These are phyloP conservation scores for Atrichornis clamosus DNA, from an alignment of 2,113 vertebrate genomes.

Conservation along the genomic window DNA sequence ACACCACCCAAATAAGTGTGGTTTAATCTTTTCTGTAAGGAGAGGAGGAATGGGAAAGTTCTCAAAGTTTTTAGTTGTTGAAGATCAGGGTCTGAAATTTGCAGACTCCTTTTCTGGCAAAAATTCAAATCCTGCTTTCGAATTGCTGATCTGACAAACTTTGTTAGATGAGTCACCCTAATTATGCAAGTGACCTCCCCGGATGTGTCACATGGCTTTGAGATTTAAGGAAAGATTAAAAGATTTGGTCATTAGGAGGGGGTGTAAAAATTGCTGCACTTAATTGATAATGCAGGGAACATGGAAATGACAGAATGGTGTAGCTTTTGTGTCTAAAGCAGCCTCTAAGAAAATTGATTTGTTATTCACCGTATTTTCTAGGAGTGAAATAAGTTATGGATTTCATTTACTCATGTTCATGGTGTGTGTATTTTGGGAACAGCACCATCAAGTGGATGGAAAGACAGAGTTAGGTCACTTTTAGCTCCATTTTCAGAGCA, in stretches of 20 bases:
- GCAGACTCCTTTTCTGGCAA: not conserved
- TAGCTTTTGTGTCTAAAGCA: not conserved
- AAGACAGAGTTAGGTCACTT: not conserved
- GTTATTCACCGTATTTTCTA: not conserved
- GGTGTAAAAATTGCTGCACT: not conserved
- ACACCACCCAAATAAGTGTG: not conserved
- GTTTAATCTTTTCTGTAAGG: not conserved
- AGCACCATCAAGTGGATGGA: not conserved
- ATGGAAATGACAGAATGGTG: not conserved
- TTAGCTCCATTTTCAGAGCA: not conserved
- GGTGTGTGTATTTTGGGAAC: not conserved
- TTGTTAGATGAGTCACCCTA: not conserved
- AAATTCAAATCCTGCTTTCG: not conserved
- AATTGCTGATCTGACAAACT: not conserved
- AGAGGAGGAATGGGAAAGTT: not conserved
- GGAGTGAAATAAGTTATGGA: not conserved
- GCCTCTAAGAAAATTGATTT: not conserved
- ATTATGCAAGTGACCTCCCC: not conserved
- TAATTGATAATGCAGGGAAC: not conserved
- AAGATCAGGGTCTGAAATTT: not conserved
- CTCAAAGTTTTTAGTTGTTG: not conserved
- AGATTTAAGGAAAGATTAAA: constrained; percentile 1
- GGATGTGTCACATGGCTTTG: not conserved
- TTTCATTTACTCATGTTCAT: not conserved
- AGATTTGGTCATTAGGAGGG: not conserved